Base-by-base conservation (phyloP, 2,113 vertebrate genomes). In the Odobenus rosmarus region DNA sequence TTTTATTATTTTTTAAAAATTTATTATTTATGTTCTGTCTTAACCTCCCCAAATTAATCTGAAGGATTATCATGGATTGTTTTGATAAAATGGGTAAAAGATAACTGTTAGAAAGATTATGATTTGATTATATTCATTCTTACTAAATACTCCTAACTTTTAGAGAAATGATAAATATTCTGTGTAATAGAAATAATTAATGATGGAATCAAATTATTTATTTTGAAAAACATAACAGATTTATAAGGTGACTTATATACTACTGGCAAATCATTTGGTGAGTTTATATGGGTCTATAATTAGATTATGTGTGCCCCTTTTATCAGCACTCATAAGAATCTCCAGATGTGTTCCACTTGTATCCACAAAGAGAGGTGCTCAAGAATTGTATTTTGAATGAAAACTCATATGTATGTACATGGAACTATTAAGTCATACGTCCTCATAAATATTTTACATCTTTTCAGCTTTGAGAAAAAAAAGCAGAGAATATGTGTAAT, bases 161-260 rank as follows among this genome's bases (percentile, higher is more conserved):
- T 36, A 88, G 31, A 85, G 55, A 95, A 51, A 82, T 51, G 1
- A 39, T 59, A 86, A 59, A 59, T 85, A 82, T 61, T 93, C 57
- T 84, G 5, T 81, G 33, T 62, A 61, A 81, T 18, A 74, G 14
- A 69, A 42, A 36, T 39, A 77, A 69, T 15, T 74, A 80, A 42
- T 83, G 84, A 26, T 85, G 9, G 4, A 64, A 79, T 85, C 28
- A 93, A 67, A 80, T 81, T 61, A 88, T 36, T 98, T 23, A 71
- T 92, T 94, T 80, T 79, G 26, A 87, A 77, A 55, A 31, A 4
- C 4, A 74, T 62, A 74, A 42, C 28, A 64, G 59, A 53, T 64
- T 71, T 72, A 46, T 82, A 67, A 84, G 21, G 26, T 62, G 84
- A 88, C 64, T 76, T 62, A 14, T 28, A 15, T 16, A 18, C 3